These are phyloP conservation scores for Aleiodes alternator DNA, from an alignment of 2,888 invertebrate species.

Conservation along the genomic window DNA sequence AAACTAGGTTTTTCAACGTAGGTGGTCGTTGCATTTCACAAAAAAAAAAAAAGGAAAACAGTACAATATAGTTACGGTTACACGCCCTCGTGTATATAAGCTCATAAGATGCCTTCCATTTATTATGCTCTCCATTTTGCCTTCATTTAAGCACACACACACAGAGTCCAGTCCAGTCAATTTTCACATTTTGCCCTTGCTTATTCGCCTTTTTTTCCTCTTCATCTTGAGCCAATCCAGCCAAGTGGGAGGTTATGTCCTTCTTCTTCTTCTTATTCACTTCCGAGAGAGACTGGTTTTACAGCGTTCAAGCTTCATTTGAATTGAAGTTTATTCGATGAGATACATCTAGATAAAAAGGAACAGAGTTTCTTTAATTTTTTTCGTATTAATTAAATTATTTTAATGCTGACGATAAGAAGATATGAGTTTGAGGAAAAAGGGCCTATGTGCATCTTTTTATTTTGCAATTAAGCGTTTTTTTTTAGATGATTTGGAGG, in stretches of 20 bases:
- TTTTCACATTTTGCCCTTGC: neutral
- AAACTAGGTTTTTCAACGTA: neutral
- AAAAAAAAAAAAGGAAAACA: neutral
- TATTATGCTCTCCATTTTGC: neutral
- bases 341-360: neutral
- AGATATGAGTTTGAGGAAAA: too few species aligned
- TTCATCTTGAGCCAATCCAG: neutral
- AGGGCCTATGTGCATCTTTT: too few species aligned
- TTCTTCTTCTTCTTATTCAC: neutral
- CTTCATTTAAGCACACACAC: neutral
- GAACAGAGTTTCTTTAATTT: too few species aligned
- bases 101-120: neutral
- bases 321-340: neutral
- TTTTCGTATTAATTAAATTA: too few species aligned
- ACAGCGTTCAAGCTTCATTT: neutral
- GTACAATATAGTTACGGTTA: neutral
- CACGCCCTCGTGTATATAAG: neutral
- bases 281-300: constrained; percentile 3
- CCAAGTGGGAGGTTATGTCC: neutral
- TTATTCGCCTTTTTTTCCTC: neutral
- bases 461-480: too few species aligned
- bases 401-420: too few species aligned
- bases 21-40: neutral
- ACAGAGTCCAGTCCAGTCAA: neutral
- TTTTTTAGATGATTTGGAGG: too few species aligned